phyloP scores from a whole-genome alignment of 1,140 invertebrate genomes.

The Metaphire vulgaris region DNA sequence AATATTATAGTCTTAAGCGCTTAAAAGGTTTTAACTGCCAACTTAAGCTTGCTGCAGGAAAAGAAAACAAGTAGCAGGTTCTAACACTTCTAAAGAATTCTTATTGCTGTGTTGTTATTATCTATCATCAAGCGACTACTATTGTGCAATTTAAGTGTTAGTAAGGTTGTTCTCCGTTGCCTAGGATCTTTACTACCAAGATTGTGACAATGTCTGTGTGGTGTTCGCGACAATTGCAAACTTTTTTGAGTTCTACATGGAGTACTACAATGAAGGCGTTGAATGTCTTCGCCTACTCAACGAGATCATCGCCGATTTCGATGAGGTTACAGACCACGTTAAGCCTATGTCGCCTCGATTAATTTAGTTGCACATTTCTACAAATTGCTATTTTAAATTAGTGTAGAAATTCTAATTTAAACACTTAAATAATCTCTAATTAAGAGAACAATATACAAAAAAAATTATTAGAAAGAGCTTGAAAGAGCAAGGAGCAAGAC shows the following conservation, averaged over 20 bases:
- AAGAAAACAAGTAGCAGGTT: too few species aligned
- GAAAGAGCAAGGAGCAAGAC: too few species aligned
- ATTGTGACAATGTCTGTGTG: slow-evolving; percentile 81
- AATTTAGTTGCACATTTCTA: background rate
- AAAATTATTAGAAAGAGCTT: too few species aligned
- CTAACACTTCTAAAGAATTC: too few species aligned
- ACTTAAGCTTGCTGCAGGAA: too few species aligned
- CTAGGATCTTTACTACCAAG: slow-evolving; percentile 89
- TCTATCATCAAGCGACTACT: too few species aligned
- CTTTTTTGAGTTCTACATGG: slow-evolving; percentile 92
- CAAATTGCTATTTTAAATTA: background rate
- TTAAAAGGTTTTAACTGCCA: too few species aligned
- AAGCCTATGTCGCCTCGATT: background rate
- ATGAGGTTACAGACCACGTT: slow-evolving; percentile 53
- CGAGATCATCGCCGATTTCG: slow-evolving; percentile 97
- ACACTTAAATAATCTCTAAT: too few species aligned
- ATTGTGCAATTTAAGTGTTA: background rate
- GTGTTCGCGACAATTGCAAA: slow-evolving; percentile 94
- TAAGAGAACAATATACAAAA: too few species aligned
- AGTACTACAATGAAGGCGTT: slow-evolving; percentile 82
- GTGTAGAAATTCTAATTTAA: background rate
- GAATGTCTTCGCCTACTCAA: slow-evolving; percentile 88
- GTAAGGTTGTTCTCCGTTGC: slow-evolving; percentile 19
- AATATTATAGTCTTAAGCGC: too few species aligned
- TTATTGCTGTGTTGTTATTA: too few species aligned